These are phyloP conservation scores for Lypha dubia DNA, from an alignment of 2,888 invertebrate species.

Conservation along the genomic window DNA sequence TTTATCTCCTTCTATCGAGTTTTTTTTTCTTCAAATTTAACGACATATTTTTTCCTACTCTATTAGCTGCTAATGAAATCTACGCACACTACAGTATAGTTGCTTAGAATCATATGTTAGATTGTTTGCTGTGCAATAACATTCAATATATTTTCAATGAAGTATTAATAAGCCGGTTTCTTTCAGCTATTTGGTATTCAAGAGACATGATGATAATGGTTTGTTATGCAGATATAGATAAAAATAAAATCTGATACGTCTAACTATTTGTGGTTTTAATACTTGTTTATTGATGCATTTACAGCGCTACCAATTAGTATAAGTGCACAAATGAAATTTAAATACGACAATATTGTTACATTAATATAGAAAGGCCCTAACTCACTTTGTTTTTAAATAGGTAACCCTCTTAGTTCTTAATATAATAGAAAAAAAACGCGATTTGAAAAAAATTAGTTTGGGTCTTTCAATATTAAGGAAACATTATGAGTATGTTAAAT, in stretches of 20 bases:
- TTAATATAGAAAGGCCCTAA: no score
- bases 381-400: no score
- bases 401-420: no score
- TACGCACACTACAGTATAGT: no score
- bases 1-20: no score
- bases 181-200: conserved; percentile 34
- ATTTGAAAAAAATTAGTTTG: no score
- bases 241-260: conserved; percentile 29
- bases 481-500: no score
- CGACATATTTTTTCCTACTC: no score
- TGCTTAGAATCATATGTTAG: not conserved
- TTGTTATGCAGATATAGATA: conserved; percentile 16
- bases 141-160: conserved; percentile 23
- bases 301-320: conserved; percentile 3
- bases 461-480: no score
- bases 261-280: conserved; percentile 47
- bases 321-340: not conserved
- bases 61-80: no score
- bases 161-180: conserved; percentile 26
- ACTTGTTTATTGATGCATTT: conserved; percentile 5
- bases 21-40: no score
- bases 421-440: no score
- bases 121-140: conserved; percentile 6
- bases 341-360: not conserved
- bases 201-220: conserved; percentile 1